Conservation (phyloP, 1,140 invertebrate species). For the Gyrodactylus bullatarudis region DNA sequence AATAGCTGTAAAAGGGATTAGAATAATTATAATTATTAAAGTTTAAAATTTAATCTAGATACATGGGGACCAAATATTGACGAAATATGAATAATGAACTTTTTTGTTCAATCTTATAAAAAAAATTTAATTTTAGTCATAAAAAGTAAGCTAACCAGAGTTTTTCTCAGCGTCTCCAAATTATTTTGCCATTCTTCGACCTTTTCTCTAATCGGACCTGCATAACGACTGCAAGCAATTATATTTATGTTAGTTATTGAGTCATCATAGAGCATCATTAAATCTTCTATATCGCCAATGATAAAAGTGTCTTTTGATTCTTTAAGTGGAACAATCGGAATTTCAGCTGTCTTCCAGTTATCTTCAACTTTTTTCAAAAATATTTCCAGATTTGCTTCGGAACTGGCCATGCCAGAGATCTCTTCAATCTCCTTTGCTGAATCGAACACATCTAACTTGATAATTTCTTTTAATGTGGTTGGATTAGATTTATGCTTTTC, state of each 20-base stretch:
- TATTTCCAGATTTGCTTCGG: slow-evolving; percentile 39
- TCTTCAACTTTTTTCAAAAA: slow-evolving; percentile 36
- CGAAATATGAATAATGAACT: too few species aligned
- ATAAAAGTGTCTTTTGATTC: slow-evolving; percentile 39
- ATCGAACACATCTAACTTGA: slow-evolving; percentile 28
- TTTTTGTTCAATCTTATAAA: too few species aligned
- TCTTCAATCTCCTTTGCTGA: slow-evolving; percentile 37
- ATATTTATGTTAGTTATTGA: slow-evolving; percentile 48
- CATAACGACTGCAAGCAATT: slow-evolving; percentile 42
- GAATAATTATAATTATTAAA: too few species aligned
- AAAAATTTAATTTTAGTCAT: slow-evolving; percentile 1
- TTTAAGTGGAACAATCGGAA: slow-evolving; percentile 18
- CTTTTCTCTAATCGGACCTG: slow-evolving; percentile 38
- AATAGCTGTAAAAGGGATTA: too few species aligned
- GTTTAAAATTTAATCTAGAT: too few species aligned
- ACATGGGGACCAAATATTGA: too few species aligned
- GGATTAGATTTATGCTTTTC: slow-evolving; percentile 8
- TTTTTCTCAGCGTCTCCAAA: slow-evolving; percentile 36
- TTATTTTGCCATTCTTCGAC: slow-evolving; percentile 42
- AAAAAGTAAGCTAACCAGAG: slow-evolving; percentile 25
- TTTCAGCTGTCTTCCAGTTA: slow-evolving; percentile 19
- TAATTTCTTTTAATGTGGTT: slow-evolving; percentile 17
- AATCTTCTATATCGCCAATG: slow-evolving; percentile 41
- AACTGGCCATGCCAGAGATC: slow-evolving; percentile 43
- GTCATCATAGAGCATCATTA: slow-evolving; percentile 42